Conservation (phyloP, 1,140 invertebrate genomes). For the Pantala flavescens region DNA sequence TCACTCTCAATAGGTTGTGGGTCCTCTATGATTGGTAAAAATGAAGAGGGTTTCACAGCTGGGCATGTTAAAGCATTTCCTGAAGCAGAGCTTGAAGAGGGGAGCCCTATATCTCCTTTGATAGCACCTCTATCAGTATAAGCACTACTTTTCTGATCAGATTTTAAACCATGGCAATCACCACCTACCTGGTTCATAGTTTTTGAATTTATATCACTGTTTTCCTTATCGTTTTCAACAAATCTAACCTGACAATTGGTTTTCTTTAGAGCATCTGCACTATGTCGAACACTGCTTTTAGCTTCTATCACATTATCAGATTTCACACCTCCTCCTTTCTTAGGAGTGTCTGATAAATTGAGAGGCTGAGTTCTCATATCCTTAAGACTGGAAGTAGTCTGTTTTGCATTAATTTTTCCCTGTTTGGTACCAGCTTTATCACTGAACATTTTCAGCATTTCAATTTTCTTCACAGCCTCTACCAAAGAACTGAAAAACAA, state of each 20-base stretch:
- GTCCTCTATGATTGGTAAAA: constrained; percentile 27
- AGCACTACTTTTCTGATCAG: not conserved
- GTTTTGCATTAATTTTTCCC: not conserved
- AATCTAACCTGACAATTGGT: not conserved
- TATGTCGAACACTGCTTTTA: not conserved
- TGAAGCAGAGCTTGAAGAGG: not conserved
- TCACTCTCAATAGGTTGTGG: constrained; percentile 62
- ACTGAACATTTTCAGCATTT: not conserved
- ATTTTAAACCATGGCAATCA: not conserved
- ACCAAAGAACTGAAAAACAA: not conserved
- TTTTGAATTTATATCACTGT: not conserved
- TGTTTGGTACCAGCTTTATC: not conserved
- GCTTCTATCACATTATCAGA: not conserved
- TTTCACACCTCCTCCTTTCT: not conserved
- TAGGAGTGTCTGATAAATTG: not conserved
- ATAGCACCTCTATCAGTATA: not conserved
- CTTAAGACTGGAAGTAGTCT: not conserved
- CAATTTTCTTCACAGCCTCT: constrained; percentile 4
- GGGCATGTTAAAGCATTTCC: not conserved
- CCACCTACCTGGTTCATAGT: not conserved
- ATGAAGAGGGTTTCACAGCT: not conserved
- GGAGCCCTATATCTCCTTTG: not conserved
- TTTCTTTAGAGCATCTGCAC: not conserved
- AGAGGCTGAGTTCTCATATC: not conserved
- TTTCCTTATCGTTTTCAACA: not conserved